phyloP scores from a whole-genome alignment of 2,797 vertebrate species.

The Micropoecilia bifurca region DNA sequence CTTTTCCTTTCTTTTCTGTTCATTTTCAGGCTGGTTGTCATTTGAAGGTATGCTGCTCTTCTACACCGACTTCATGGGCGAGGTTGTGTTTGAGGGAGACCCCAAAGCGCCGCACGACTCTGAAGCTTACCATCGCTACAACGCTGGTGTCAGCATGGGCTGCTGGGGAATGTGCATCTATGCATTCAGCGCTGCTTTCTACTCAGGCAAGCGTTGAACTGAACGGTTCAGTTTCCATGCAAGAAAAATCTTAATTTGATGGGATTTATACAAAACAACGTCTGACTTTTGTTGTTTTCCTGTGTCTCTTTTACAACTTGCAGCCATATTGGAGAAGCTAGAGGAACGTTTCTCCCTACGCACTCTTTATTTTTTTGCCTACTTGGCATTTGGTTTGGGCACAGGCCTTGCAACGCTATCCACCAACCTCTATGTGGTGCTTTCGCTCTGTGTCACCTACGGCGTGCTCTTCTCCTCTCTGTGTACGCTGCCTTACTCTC shows the following conservation, averaged over 20 bases:
- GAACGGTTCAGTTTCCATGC: neutral
- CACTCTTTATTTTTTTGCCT: constrained; percentile 96
- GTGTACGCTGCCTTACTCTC: constrained; percentile 98
- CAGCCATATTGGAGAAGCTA: constrained; percentile 95
- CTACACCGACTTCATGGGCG: constrained; percentile 99
- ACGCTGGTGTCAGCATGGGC: constrained; percentile 94
- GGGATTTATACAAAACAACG: neutral
- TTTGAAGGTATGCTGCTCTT: constrained; percentile 99
- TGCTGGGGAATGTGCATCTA: constrained; percentile 99
- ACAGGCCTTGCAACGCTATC: constrained; percentile 94
- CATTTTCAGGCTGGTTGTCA: constrained; percentile 91
- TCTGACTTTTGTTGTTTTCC: constrained; percentile 5
- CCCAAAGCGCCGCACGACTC: constrained; percentile 93
- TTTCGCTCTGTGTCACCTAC: constrained; percentile 93
- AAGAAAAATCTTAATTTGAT: neutral
- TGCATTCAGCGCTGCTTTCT: constrained; percentile 97
- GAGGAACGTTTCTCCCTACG: constrained; percentile 93
- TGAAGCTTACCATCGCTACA: constrained; percentile 90
- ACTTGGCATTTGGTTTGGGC: constrained; percentile 94
- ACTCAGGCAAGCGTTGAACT: constrained; percentile 87
- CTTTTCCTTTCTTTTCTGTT: neutral
- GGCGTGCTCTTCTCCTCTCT: constrained; percentile 96
- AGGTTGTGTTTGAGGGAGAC: constrained; percentile 95
- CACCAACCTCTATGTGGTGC: constrained; percentile 92
- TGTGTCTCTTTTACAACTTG: constrained; percentile 24